Conservation (phyloP, 2,113 vertebrate species). For the Siniperca knerii region DNA sequence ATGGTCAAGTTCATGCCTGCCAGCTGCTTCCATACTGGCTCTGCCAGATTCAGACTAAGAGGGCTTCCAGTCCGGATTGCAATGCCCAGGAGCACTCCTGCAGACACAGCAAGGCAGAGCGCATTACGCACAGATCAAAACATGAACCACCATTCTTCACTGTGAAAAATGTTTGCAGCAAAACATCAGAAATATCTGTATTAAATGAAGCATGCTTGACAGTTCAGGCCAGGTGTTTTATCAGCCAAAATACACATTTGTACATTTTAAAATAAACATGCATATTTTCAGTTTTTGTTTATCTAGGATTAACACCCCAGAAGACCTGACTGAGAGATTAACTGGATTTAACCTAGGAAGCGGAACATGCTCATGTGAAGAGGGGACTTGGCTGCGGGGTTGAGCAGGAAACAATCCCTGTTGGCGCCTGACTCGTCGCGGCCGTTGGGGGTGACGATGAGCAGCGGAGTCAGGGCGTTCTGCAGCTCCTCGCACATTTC, state of each 20-base stretch:
- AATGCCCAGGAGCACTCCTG: slow-evolving; percentile 96
- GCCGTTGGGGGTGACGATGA: slow-evolving; percentile 98
- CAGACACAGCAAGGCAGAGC: slow-evolving; percentile 42
- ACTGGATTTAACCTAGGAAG: slow-evolving; percentile 90
- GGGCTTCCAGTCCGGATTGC: slow-evolving; percentile 98
- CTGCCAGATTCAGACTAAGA: slow-evolving; percentile 95
- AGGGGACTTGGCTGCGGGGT: slow-evolving; percentile 92
- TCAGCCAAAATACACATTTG: slow-evolving; percentile 31
- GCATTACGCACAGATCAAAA: slow-evolving; percentile 29
- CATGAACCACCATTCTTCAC: neutral
- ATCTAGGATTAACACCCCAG: slow-evolving; percentile 51
- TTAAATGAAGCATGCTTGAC: neutral
- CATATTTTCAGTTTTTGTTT: slow-evolving; percentile 43
- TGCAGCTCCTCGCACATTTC: slow-evolving; percentile 99
- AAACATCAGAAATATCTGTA: neutral
- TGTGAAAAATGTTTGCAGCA: neutral
- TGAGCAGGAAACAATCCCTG: slow-evolving; percentile 96
- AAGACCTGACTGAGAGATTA: slow-evolving; percentile 49
- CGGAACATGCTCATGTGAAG: slow-evolving; percentile 99
- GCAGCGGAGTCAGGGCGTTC: slow-evolving; percentile 95
- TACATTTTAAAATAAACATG: slow-evolving; percentile 25
- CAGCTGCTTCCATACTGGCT: slow-evolving; percentile 99
- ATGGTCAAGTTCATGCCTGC: slow-evolving; percentile 99
- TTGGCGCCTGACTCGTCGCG: slow-evolving; percentile 98
- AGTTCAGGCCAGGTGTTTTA: slow-evolving; percentile 33